phyloP scores from a whole-genome alignment of 2,113 vertebrate genomes.

The Triplophysa siluroides region DNA sequence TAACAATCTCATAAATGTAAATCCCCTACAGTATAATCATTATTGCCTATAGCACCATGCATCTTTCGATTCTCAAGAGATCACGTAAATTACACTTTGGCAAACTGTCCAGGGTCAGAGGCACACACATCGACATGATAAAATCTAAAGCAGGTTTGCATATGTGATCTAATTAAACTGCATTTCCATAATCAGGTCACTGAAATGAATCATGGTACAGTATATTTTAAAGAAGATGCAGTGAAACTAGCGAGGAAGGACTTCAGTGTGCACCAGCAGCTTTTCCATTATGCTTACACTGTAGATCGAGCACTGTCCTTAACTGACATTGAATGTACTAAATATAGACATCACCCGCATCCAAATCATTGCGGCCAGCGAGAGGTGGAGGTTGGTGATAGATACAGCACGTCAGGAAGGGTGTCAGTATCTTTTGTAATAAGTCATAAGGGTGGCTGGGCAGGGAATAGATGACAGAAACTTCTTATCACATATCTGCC shows the following conservation, averaged over 20 bases:
- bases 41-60: too few species aligned
- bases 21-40: too few species aligned
- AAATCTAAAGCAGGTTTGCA: neutral
- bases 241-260: neutral
- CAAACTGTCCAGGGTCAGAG: neutral
- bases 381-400: constrained; percentile 60
- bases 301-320: constrained; percentile 57
- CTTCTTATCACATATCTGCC: constrained; percentile 61
- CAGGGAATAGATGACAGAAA: constrained; percentile 67
- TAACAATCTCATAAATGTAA: too few species aligned
- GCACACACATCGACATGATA: too few species aligned
- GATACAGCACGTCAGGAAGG: constrained; percentile 60
- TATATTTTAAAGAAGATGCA: constrained; percentile 38
- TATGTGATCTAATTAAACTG: neutral
- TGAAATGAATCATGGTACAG: neutral
- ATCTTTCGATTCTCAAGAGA: neutral
- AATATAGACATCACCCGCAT: constrained; percentile 61
- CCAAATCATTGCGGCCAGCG: constrained; percentile 60
- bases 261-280: constrained; percentile 17
- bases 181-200: neutral
- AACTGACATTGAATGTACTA: constrained; percentile 65
- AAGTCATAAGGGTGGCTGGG: constrained; percentile 62
- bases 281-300: constrained; percentile 51
- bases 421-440: constrained; percentile 65
- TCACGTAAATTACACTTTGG: neutral